phyloP scores from a whole-genome alignment of 2,797 vertebrate species.

The Chaunax sp. region DNA sequence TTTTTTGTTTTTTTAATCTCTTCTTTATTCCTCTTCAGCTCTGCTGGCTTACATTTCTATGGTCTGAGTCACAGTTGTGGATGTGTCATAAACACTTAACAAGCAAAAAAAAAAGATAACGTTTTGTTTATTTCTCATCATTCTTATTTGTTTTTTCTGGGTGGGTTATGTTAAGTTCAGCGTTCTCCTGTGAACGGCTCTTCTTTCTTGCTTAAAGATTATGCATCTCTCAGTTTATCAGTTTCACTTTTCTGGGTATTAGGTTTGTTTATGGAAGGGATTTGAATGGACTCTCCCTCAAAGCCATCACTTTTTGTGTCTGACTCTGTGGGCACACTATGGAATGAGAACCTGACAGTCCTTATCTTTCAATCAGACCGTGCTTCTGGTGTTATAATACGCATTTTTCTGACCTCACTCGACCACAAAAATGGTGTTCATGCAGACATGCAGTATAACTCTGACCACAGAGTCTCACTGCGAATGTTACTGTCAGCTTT shows the following conservation, averaged over 20 bases:
- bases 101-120: conserved; percentile 70
- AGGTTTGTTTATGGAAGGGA: conserved; percentile 65
- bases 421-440: conserved; percentile 57
- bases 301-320: conserved; percentile 57
- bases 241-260: conserved; percentile 70
- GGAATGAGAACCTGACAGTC: conserved; percentile 67
- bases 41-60: conserved; percentile 54
- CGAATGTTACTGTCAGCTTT: conserved; percentile 66
- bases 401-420: conserved; percentile 74
- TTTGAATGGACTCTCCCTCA: conserved; percentile 62
- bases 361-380: conserved; percentile 61
- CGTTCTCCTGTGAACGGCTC: conserved; percentile 51
- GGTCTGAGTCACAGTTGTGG: conserved; percentile 54
- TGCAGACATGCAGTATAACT: conserved; percentile 50
- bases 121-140: conserved; percentile 71
- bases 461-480: conserved; percentile 47
- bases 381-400: conserved; percentile 64
- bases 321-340: conserved; percentile 56
- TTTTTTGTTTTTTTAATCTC: conserved; percentile 41
- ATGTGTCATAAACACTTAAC: conserved; percentile 73
- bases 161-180: conserved; percentile 60
- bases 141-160: conserved; percentile 65
- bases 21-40: conserved; percentile 13
- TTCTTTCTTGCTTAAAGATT: conserved; percentile 61
- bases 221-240: conserved; percentile 63